phyloP scores from a whole-genome alignment of 2,888 invertebrate genomes.

The Drosophila pseudotalamancana region DNA sequence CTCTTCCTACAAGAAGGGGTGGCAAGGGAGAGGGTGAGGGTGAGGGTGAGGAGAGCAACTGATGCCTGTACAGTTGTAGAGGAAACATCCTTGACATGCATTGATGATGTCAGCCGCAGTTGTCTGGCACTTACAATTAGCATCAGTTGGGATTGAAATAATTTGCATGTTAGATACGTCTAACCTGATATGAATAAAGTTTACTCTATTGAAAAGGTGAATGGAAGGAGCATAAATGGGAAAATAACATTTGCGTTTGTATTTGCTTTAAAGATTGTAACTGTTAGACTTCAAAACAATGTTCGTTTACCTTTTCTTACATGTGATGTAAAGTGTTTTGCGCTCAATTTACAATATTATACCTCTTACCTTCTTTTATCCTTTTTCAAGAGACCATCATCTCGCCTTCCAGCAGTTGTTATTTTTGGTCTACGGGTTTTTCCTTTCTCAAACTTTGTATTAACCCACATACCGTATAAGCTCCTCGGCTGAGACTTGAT shows the following conservation, averaged over 20 bases:
- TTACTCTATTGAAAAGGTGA: background rate
- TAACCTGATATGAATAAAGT: background rate
- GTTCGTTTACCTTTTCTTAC: no score
- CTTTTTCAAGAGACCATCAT: no score
- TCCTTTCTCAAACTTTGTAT: background rate
- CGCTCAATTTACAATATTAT: no score
- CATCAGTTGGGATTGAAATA: slow-evolving; percentile 14
- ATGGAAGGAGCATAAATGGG: background rate
- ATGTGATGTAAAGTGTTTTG: no score
- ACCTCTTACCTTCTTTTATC: no score
- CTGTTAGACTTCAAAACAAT: no score
- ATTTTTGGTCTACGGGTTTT: background rate
- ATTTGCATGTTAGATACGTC: no score
- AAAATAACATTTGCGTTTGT: no score
- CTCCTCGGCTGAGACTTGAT: background rate
- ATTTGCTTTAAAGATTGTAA: no score
- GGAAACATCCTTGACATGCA: slow-evolving; percentile 16
- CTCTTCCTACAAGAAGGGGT: background rate
- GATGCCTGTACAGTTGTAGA: background rate
- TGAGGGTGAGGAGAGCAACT: no score
- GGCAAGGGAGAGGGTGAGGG: no score
- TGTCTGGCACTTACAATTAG: slow-evolving; percentile 34
- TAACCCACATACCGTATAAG: background rate
- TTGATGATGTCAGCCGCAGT: slow-evolving; percentile 20
- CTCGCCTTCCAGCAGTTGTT: background rate